These are phyloP conservation scores for Hyperoplus immaculatus DNA, from an alignment of 2,797 vertebrate genomes.

Conservation along the genomic window DNA sequence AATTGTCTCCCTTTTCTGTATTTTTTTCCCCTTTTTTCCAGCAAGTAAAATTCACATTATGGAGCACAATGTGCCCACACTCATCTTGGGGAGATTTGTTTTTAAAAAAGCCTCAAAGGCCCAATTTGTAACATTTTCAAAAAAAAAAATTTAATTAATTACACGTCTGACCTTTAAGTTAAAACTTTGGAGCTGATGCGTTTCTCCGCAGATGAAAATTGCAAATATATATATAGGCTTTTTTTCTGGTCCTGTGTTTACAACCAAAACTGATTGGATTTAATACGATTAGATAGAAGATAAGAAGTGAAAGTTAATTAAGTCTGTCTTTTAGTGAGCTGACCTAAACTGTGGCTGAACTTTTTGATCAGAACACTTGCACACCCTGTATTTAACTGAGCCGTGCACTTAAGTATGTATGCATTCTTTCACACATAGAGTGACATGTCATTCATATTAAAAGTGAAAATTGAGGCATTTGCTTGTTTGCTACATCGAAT, in stretches of 20 bases:
- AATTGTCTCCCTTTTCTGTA: conserved; percentile 52
- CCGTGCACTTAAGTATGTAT: neutral
- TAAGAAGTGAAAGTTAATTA: too few relatives aligned
- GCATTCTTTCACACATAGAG: neutral
- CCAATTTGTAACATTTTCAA: neutral
- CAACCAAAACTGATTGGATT: neutral
- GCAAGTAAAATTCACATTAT: conserved; percentile 34
- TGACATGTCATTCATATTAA: neutral
- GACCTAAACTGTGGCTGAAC: neutral
- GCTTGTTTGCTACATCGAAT: conserved; percentile 2
- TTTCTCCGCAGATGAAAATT: neutral
- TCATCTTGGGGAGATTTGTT: conserved; percentile 16
- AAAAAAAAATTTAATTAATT: neutral
- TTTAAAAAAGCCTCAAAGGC: conserved; percentile 1
- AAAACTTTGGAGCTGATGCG: too few relatives aligned
- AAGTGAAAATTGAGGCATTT: neutral
- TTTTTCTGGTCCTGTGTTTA: neutral
- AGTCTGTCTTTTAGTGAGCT: neutral
- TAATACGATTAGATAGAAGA: too few relatives aligned
- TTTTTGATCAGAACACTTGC: neutral
- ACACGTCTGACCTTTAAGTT: neutral
- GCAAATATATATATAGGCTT: neutral
- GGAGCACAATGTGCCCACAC: conserved; percentile 8
- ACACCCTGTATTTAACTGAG: neutral
- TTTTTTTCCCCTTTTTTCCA: conserved; percentile 13